phyloP scores from a whole-genome alignment of 2,797 vertebrate species.

The Sebastes hubbsi region DNA sequence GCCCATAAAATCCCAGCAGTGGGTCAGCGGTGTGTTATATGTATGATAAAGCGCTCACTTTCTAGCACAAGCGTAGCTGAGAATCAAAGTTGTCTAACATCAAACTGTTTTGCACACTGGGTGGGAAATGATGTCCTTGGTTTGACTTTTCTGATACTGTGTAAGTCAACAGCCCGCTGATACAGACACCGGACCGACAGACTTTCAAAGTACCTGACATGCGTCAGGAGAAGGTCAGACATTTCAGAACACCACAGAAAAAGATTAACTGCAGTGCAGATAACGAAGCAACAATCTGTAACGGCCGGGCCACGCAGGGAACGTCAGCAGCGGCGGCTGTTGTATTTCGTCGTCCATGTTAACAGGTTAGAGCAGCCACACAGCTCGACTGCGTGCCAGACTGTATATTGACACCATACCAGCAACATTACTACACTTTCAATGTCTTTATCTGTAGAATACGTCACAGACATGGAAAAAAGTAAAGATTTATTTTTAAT shows the following conservation, averaged over 20 bases:
- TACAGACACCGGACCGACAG: background rate
- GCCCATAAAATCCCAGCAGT: background rate
- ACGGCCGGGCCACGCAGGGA: too few relatives aligned
- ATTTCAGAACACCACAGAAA: background rate
- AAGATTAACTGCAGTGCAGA: background rate
- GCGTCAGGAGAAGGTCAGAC: background rate
- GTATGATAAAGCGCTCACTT: background rate
- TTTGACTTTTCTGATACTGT: constrained; percentile 43
- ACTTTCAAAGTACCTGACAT: background rate
- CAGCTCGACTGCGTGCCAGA: too few relatives aligned
- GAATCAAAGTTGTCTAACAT: background rate
- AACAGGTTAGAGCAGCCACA: too few relatives aligned
- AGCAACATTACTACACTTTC: too few relatives aligned
- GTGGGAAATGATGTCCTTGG: constrained; percentile 9
- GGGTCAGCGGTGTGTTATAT: too few relatives aligned
- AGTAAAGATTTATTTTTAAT: too few relatives aligned
- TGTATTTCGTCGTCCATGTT: too few relatives aligned
- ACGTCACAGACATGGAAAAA: too few relatives aligned
- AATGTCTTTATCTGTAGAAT: too few relatives aligned
- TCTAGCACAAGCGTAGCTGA: background rate
- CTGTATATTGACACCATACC: too few relatives aligned
- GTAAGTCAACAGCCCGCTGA: constrained; percentile 20
- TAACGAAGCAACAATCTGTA: background rate
- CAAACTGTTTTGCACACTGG: background rate
- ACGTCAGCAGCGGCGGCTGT: too few relatives aligned